Evolutionary conservation across 2,888 invertebrate genomes (phyloP).

Genomic region (Limnephilus marmoratus): DNA sequence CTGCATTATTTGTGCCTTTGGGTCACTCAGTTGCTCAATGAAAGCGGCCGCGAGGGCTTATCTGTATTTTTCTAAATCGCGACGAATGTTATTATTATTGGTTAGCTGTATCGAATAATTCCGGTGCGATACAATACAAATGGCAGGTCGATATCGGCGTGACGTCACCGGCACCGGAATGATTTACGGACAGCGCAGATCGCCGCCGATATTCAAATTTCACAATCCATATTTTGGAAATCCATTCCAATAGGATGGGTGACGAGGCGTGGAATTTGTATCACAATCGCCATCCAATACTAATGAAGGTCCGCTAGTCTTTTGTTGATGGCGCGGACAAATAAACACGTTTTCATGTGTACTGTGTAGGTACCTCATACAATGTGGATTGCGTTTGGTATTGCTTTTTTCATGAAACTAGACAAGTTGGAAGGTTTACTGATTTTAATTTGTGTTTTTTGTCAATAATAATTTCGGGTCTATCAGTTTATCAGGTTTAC

Average conservation of each 20-base stretch:
- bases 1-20: neutral
- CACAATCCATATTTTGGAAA: neutral
- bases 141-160: neutral
- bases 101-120: neutral
- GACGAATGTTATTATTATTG: neutral
- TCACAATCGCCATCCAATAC: neutral
- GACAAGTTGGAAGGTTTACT: too few species aligned
- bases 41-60: neutral
- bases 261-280: neutral
- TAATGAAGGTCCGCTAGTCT: neutral
- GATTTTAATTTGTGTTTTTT: too few species aligned
- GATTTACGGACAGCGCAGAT: constrained; percentile 3
- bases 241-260: neutral
- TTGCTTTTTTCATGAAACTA: neutral
- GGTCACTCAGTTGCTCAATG: neutral
- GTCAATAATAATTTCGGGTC: too few species aligned
- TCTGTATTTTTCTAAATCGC: neutral
- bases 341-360: neutral
- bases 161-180: constrained; percentile 10
- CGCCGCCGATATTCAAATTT: neutral
- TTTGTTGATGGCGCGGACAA: neutral
- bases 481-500: too few species aligned
- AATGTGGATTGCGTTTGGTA: neutral
- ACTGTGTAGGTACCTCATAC: neutral
- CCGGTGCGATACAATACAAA: neutral